A percentile compares a stretch with the other conserved stretches of the same genome.
Evolutionary conservation across 2,888 invertebrate species (phyloP).

Genomic region (Nemapogon koenigi): DNA sequence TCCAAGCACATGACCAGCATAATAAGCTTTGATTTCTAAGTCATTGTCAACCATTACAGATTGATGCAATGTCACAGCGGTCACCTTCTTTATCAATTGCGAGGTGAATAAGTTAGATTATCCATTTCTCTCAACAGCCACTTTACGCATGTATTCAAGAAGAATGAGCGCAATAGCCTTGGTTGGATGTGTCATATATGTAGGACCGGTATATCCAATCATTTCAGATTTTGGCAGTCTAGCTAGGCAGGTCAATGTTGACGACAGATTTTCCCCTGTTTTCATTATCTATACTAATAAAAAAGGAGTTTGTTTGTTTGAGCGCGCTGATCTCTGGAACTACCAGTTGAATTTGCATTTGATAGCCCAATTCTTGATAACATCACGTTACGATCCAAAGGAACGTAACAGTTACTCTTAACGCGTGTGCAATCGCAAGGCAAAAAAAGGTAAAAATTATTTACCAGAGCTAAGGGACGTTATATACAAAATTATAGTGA

Average conservation of each 20-base stretch:
- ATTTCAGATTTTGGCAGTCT: too few relatives aligned
- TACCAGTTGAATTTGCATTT: too few relatives aligned
- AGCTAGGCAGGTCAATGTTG: too few relatives aligned
- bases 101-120: slow-evolving; percentile 94
- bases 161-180: slow-evolving; percentile 94
- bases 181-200: slow-evolving; percentile 96
- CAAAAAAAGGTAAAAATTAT: too few relatives aligned
- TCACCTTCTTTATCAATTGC: slow-evolving; percentile 92
- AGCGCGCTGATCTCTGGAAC: background rate
- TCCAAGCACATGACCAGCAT: slow-evolving; percentile 93
- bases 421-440: too few relatives aligned
- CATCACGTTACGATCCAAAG: too few relatives aligned
- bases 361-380: too few relatives aligned
- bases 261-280: too few relatives aligned
- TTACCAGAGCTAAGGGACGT: too few relatives aligned
- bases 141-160: slow-evolving; percentile 82
- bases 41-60: slow-evolving; percentile 90
- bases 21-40: slow-evolving; percentile 91
- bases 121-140: slow-evolving; percentile 88
- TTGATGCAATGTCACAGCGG: slow-evolving; percentile 86
- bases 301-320: background rate
- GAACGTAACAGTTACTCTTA: too few relatives aligned
- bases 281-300: too few relatives aligned
- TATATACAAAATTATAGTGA: too few relatives aligned
- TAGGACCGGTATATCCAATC: slow-evolving; percentile 91